Evolutionary conservation across 2,797 vertebrate genomes (phyloP).

Genomic region (Sphaeramia orbicularis): DNA sequence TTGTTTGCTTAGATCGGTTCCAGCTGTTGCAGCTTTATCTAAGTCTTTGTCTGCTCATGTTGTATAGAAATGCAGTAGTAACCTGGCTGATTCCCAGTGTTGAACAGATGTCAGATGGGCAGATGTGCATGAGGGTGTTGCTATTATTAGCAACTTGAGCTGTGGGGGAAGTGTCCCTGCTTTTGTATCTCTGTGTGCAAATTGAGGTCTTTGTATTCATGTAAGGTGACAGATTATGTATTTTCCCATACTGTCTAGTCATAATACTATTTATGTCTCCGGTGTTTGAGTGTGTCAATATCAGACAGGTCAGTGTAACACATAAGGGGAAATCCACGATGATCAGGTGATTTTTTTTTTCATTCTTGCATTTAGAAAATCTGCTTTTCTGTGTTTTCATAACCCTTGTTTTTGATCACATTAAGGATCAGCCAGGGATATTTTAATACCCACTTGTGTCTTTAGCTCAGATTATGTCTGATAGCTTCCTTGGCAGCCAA

Average conservation of each 20-base stretch:
- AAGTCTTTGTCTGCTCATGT: conserved; percentile 18
- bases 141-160: conserved; percentile 79
- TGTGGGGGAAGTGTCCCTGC: conserved; percentile 70
- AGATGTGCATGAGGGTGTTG: conserved; percentile 77
- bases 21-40: conserved; percentile 22
- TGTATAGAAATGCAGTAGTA: conserved; percentile 47
- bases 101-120: conserved; percentile 80
- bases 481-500: conserved; percentile 20
- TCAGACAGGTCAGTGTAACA: conserved; percentile 1
- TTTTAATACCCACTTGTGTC: conserved; percentile 27
- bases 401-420: conserved; percentile 43
- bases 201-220: conserved; percentile 43
- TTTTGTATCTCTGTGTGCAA: conserved; percentile 47
- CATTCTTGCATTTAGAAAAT: conserved; percentile 29
- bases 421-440: conserved; percentile 36
- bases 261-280: background rate
- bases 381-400: conserved; percentile 55
- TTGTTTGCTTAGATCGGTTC: background rate
- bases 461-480: conserved; percentile 13
- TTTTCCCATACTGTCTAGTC: conserved; percentile 25
- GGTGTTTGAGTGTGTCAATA: conserved; percentile 4
- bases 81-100: conserved; percentile 64
- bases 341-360: conserved; percentile 51
- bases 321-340: conserved; percentile 18
- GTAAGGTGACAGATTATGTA: conserved; percentile 30